Base-by-base conservation (phyloP, 1,140 invertebrate species). In the Episyrphus balteatus region DNA sequence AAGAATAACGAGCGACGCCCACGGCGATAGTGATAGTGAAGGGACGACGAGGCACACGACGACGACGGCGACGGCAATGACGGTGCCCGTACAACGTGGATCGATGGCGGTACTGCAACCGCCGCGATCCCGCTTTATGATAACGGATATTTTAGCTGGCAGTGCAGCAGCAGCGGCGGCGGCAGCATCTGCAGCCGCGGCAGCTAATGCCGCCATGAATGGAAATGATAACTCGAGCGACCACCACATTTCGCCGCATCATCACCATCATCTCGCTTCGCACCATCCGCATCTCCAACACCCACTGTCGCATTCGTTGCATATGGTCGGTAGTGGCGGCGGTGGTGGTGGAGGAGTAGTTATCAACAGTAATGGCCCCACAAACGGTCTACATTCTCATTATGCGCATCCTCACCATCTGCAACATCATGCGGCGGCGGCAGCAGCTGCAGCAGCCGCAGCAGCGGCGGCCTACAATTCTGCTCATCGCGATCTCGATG, bases 81-180 rank as follows among this genome's bases (percentile, higher is more conserved):
- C 62, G 62, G 70, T 67, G 67, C 71, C 63, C 57, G 60, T 69
- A 59, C 68, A 70, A 55, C 56, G 64, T 26, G 67, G 70, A 5
- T 52, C 54, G 1, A 51, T 55, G 46, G 58, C 70, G 33, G 75
- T 74, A 44, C 73, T 74, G 53, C 76, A 72, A 70, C 76, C 78
- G 36, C 76, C 82, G 40, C 74, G 82, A 42, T 84, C 82, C 17
- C 72, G 82, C 36, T 86, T 85, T 67, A 85, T 85, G 83, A 85
- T 85, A 69, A 85, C 81, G 38, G 83, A 86, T 54, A 85, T 86
- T 46, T 69, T 85, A 44, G 81, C 80, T 42, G 78, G 75, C 6
- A 78, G 74, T 53, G 72, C 57, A 12, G 61, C 56, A 1, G 57
- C 61, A 10, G 59, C 58, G 2, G 58, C 59, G 3, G 58, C 58